Percentiles rank a stretch among this genome's conserved stretches.
Conservation (phyloP, 2,113 vertebrate genomes). For the Scomber japonicus region DNA sequence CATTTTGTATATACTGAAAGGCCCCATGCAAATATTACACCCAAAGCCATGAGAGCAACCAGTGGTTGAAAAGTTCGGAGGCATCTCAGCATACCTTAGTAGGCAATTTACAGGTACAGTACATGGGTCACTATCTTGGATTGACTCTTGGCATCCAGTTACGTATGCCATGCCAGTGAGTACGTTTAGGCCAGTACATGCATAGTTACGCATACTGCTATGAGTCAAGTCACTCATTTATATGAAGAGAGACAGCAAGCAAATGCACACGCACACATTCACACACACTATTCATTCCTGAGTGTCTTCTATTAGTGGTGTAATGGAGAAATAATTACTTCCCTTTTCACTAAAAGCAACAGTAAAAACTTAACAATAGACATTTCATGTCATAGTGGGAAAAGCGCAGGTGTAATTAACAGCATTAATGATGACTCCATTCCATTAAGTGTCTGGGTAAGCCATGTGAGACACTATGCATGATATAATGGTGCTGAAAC, state of each 20-base stretch:
- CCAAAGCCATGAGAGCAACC: slow-evolving; percentile 12
- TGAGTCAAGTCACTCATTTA: slow-evolving; percentile 16
- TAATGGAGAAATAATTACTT: not conserved
- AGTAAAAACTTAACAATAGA: not conserved
- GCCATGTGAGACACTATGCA: not conserved
- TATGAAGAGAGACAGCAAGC: not conserved
- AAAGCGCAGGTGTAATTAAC: not conserved
- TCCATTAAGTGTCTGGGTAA: not conserved
- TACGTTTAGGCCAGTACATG: slow-evolving; percentile 27
- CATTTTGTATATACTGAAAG: slow-evolving; percentile 23
- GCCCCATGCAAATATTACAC: slow-evolving; percentile 32
- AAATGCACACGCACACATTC: not conserved
- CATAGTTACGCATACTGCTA: slow-evolving; percentile 28
- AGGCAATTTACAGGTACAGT: slow-evolving; percentile 40
- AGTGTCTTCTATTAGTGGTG: slow-evolving; percentile 17
- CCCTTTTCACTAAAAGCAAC: not conserved
- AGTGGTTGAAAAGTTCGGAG: slow-evolving; percentile 13
- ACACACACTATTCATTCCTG: slow-evolving; percentile 16
- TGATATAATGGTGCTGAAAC: not conserved
- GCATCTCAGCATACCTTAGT: slow-evolving; percentile 24
- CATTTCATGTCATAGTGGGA: not conserved
- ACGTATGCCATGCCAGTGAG: not conserved
- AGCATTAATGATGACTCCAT: not conserved
- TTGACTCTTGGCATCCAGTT: slow-evolving; percentile 27
- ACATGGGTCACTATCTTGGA: slow-evolving; percentile 27